phyloP scores from a whole-genome alignment of 2,113 vertebrate species.

The Gopherus evgoodei region DNA sequence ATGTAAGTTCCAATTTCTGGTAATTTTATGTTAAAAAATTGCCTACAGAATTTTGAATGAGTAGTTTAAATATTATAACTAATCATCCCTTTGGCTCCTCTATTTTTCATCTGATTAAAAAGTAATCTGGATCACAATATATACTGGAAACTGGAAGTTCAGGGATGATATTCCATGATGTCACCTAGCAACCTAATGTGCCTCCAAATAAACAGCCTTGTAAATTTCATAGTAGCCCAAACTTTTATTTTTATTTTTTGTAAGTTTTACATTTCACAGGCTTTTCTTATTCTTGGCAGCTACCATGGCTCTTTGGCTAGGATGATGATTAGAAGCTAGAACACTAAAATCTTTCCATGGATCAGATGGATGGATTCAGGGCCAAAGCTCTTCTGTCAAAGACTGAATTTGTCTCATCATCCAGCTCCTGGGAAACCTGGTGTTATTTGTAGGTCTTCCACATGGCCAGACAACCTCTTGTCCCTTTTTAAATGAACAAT shows the following conservation, averaged over 20 bases:
- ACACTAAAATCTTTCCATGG: slow-evolving; percentile 40
- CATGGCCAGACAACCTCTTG: neutral
- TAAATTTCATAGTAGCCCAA: slow-evolving; percentile 46
- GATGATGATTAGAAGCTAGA: slow-evolving; percentile 34
- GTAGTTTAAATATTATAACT: neutral
- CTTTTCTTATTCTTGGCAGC: slow-evolving; percentile 60
- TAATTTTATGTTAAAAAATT: neutral
- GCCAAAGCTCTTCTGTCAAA: slow-evolving; percentile 18
- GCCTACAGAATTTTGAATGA: neutral
- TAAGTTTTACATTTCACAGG: slow-evolving; percentile 47
- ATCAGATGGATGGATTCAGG: slow-evolving; percentile 10
- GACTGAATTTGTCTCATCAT: slow-evolving; percentile 7
- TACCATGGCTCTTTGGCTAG: slow-evolving; percentile 25
- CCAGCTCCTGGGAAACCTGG: neutral
- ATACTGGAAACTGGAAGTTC: slow-evolving; percentile 14
- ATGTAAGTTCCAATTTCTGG: neutral
- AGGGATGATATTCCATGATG: slow-evolving; percentile 61
- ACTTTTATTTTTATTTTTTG: slow-evolving; percentile 11
- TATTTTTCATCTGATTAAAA: slow-evolving; percentile 16
- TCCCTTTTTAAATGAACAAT: neutral
- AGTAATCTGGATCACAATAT: neutral
- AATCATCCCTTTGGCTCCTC: rapidly evolving
- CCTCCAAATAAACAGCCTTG: slow-evolving; percentile 66
- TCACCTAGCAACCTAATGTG: slow-evolving; percentile 70
- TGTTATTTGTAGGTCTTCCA: neutral